These are phyloP conservation scores for Isotomurus palustris DNA, from an alignment of 2,888 invertebrate genomes.

Conservation along the genomic window DNA sequence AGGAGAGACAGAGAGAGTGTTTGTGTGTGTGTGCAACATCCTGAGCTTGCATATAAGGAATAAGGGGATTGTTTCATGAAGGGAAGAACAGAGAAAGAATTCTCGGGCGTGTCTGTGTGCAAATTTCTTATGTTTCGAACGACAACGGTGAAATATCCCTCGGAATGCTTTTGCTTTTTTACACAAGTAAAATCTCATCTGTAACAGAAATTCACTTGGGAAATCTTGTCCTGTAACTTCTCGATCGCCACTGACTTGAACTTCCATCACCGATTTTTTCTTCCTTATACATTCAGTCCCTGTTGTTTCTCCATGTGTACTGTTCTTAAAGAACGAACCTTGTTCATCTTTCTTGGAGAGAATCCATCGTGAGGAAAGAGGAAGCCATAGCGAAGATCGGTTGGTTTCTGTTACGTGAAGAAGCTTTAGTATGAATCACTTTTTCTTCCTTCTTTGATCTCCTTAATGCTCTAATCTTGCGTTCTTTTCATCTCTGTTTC, in stretches of 20 bases:
- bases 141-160: slow-evolving; percentile 5
- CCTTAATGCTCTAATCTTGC: slow-evolving; percentile 14
- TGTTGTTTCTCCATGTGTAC: too few species aligned
- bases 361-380: too few species aligned
- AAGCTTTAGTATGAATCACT: slow-evolving; percentile 14
- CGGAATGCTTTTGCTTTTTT: slow-evolving; percentile 12
- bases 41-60: too few species aligned
- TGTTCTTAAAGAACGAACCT: too few species aligned
- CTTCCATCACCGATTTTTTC: slow-evolving; percentile 12
- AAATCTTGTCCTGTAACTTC: slow-evolving; percentile 41
- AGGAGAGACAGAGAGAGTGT: background rate
- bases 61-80: too few species aligned
- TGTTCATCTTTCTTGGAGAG: too few species aligned
- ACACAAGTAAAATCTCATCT: slow-evolving; percentile 34
- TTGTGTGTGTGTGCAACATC: background rate
- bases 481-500: slow-evolving; percentile 7
- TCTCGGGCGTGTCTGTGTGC: background rate
- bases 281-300: too few species aligned
- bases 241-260: slow-evolving; percentile 33
- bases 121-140: slow-evolving; percentile 11
- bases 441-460: slow-evolving; percentile 14
- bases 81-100: too few species aligned
- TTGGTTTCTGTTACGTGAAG: background rate
- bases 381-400: background rate
- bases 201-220: slow-evolving; percentile 34